Percentiles rank a stretch among this genome's conserved stretches.
These are phyloP conservation scores for Slavum lentiscoides DNA, from an alignment of 2,888 invertebrate species.

Conservation along the genomic window DNA sequence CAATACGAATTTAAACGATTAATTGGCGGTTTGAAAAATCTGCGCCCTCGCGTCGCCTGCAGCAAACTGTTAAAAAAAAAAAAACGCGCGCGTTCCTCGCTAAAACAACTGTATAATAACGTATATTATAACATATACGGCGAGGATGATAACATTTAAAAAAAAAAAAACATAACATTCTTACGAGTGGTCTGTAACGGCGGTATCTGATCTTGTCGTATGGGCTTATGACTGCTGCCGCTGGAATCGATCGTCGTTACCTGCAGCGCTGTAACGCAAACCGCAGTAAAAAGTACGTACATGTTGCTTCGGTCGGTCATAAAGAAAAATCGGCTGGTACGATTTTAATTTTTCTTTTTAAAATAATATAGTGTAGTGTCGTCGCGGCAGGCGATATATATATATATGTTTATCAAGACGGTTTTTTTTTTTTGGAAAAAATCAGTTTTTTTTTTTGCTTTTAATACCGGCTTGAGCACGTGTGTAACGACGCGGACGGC, in stretches of 20 bases:
- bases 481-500: neutral
- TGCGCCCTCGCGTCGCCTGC: no score
- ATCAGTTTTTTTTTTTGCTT: neutral
- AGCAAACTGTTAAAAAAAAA: no score
- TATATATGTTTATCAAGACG: neutral
- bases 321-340: no score
- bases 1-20: no score
- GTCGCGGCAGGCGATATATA: no score
- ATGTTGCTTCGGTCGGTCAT: neutral
- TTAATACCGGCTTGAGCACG: neutral
- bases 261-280: neutral
- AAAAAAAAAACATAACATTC: neutral
- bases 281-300: neutral
- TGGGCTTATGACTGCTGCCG: neutral
- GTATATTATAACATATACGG: no score
- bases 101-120: no score
- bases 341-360: no score
- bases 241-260: neutral
- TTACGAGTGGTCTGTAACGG: slow-evolving; percentile 42
- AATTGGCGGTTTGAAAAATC: no score
- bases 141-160: neutral
- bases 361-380: no score
- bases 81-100: no score
- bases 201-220: slow-evolving; percentile 25
- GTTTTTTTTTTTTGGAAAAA: neutral